Percentiles rank a stretch among this genome's conserved stretches.
These are phyloP conservation scores for Cantharis flavilabris DNA, from an alignment of 2,888 invertebrate species.

Conservation along the genomic window DNA sequence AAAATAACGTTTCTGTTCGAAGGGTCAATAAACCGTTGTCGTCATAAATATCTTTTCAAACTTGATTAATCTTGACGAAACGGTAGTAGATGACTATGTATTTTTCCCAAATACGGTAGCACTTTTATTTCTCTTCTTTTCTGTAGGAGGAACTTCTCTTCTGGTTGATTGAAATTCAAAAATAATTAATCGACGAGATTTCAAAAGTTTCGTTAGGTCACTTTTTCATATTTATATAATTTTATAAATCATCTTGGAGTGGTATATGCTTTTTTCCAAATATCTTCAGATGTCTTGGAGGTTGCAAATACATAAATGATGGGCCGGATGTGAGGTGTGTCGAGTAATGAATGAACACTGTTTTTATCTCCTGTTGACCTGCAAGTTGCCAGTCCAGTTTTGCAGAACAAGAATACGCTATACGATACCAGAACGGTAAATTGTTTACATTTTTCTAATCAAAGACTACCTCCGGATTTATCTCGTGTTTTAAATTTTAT, in stretches of 20 bases:
- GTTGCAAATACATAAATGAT: not conserved
- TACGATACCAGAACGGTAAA: constrained; percentile 16
- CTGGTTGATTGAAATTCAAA: not conserved
- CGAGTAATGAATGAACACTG: constrained; percentile 33
- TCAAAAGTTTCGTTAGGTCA: not conserved
- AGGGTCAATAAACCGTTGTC: constrained; percentile 23
- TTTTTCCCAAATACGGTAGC: constrained; percentile 16
- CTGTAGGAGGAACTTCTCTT: not conserved
- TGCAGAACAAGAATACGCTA: constrained; percentile 18
- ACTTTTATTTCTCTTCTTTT: not conserved
- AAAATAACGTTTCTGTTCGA: constrained; percentile 1
- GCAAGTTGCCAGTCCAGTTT: constrained; percentile 32
- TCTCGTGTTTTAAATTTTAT: not conserved
- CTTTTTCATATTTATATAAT: not conserved
- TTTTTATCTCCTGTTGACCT: constrained; percentile 30
- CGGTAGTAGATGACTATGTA: constrained; percentile 6
- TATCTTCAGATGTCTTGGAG: not conserved
- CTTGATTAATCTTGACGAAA: constrained; percentile 5
- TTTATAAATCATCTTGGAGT: not conserved
- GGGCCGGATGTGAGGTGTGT: constrained; percentile 33
- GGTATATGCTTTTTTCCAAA: not conserved
- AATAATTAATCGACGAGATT: not conserved
- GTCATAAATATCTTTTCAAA: constrained; percentile 12
- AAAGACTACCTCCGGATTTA: not conserved
- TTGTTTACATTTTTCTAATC: not conserved